Conservation (phyloP, 2,888 invertebrate genomes). For the Fissipunctia ypsillon region DNA sequence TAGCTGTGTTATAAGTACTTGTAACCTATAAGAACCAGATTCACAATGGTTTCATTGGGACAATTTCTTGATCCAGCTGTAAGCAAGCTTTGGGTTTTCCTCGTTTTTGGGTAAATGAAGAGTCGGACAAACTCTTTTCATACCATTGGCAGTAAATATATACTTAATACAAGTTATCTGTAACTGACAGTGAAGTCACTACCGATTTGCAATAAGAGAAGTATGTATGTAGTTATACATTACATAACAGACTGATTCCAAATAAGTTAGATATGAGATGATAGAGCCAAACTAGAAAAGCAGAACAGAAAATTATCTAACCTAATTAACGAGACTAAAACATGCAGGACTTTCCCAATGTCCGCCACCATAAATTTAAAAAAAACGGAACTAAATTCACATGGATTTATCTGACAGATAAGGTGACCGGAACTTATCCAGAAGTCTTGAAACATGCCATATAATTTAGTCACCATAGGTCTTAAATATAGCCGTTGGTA, state of each 20-base stretch:
- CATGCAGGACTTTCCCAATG: neutral
- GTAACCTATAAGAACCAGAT: conserved; percentile 47
- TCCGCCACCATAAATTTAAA: neutral
- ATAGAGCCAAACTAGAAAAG: conserved; percentile 14
- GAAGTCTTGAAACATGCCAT: neutral
- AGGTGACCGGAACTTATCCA: neutral
- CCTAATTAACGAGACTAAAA: conserved; percentile 6
- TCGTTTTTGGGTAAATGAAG: conserved; percentile 9
- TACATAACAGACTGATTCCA: conserved; percentile 6
- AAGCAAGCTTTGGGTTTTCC: neutral
- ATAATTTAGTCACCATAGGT: neutral
- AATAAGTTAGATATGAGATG: neutral
- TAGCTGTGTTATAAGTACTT: conserved; percentile 17
- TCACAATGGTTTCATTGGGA: conserved; percentile 14
- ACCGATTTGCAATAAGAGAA: conserved; percentile 20
- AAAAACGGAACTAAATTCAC: neutral
- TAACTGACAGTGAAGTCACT: conserved; percentile 14
- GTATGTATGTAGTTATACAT: neutral
- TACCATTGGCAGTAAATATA: conserved; percentile 18
- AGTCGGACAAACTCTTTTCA: conserved; percentile 17
- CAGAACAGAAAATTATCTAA: conserved; percentile 13
- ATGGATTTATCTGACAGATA: neutral
- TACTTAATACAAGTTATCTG: conserved; percentile 15
- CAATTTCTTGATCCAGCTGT: conserved; percentile 17
- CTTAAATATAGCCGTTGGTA: no score